Conservation (phyloP, 2,888 invertebrate species). For the Watsonalla binaria region DNA sequence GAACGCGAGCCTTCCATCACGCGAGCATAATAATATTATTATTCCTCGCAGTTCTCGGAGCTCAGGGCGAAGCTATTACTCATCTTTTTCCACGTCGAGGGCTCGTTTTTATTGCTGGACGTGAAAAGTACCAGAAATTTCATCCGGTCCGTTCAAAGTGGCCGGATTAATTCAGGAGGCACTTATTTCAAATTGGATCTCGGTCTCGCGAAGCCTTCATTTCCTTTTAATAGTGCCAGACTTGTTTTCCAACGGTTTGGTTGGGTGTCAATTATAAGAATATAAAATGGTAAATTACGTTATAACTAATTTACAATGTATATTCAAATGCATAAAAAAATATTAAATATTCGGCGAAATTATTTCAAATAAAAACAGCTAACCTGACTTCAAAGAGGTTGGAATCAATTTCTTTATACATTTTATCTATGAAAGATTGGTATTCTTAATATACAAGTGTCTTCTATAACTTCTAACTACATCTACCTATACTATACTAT, state of each 20-base stretch:
- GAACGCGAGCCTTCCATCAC: constrained; percentile 47
- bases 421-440: too few relatives aligned
- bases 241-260: constrained; percentile 44
- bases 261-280: constrained; percentile 39
- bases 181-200: constrained; percentile 79
- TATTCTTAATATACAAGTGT: too few relatives aligned
- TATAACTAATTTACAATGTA: neutral
- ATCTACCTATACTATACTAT: neutral
- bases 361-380: too few relatives aligned
- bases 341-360: too few relatives aligned
- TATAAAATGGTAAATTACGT: constrained; percentile 23
- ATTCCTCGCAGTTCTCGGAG: constrained; percentile 67
- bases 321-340: too few relatives aligned
- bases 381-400: too few relatives aligned
- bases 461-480: neutral
- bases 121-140: constrained; percentile 79
- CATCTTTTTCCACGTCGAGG: constrained; percentile 67
- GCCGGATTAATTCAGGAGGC: constrained; percentile 76
- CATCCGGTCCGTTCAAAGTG: constrained; percentile 72
- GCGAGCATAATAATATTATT: constrained; percentile 69
- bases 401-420: too few relatives aligned
- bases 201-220: constrained; percentile 54
- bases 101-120: constrained; percentile 75
- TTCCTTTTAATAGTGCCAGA: constrained; percentile 65
- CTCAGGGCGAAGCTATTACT: constrained; percentile 67